Evolutionary conservation across 2,888 invertebrate genomes (phyloP).

Genomic region (Agrotis puta): DNA sequence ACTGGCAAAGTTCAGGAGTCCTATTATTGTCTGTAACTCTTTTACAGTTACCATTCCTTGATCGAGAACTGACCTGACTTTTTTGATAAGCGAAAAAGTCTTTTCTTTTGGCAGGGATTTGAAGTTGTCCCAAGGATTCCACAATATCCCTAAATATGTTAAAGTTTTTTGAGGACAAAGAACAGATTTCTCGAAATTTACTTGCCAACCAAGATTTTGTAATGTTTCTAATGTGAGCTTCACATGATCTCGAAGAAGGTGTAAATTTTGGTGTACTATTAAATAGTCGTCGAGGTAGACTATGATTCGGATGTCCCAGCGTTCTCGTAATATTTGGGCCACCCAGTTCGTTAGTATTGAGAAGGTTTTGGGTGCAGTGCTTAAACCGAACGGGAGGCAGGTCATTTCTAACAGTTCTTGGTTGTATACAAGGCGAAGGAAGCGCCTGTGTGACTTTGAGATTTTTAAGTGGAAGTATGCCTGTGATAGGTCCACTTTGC

Average conservation of each 20-base stretch:
- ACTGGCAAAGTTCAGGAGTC: conserved; percentile 2
- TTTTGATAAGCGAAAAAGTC: neutral
- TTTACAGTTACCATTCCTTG: neutral
- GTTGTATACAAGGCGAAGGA: neutral
- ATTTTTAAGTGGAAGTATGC: too few relatives aligned
- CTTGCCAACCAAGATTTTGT: neutral
- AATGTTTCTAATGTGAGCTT: conserved; percentile 19
- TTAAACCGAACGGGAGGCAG: neutral
- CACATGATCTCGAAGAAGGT: conserved; percentile 25
- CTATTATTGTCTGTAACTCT: neutral
- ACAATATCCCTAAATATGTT: conserved; percentile 46
- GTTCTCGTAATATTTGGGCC: conserved; percentile 8
- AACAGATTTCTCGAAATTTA: conserved; percentile 47
- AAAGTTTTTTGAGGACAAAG: conserved; percentile 39
- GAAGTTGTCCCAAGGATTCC: conserved; percentile 45
- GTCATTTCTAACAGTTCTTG: conserved; percentile 1
- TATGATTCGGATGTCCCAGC: neutral
- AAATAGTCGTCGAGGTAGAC: conserved; percentile 24
- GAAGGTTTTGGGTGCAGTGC: neutral
- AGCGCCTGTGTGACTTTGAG: neutral
- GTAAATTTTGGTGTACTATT: conserved; percentile 14
- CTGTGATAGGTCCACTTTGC: conserved; percentile 11
- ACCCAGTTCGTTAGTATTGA: neutral
- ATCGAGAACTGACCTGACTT: neutral
- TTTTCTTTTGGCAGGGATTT: conserved; percentile 41